Evolutionary conservation across 2,797 vertebrate genomes (phyloP), one percentile per base, ranked within the genome.

Genomic region (Acropternis orthonyx): DNA sequence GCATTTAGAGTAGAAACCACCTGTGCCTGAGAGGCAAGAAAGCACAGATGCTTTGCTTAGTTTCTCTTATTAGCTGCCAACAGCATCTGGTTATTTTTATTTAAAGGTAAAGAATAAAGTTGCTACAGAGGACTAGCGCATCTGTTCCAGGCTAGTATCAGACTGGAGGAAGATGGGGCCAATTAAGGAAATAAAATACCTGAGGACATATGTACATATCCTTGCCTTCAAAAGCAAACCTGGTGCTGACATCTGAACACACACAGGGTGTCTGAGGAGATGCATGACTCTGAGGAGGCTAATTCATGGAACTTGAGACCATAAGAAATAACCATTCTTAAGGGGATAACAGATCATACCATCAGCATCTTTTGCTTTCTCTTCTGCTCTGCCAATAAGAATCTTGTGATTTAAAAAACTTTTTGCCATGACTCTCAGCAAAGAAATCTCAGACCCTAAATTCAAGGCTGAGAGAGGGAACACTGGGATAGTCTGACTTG

Each of bases 71-170:
- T 34, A 67, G 65, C 28, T 89, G 85, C 85, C 73, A 89, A 62
- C 22, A 89, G 34, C 75, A 93, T 61, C 75, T 93, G 91, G 72
- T 82, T 94, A 63, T 56, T 95, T 83, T 88, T 48, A 62, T 69
- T 58, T 77, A 59, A 91, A 91, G 52, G 39, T 62, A 63, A 85
- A 93, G 44, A 86, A 90, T 49, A 30, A 86, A 84, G 66, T 52
- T 87, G 28, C 51, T 93, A 67, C 16, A 91, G 37, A 77, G 14
- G 34, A 71, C 37, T 72, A 90, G 37, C 8, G 5, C 54, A 90
- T 89, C 66, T 93, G 82, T 78, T 88, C 28, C 76, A 88, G 83
- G 18, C 41, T 56, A 80, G 74, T 52, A 91, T 83, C 68, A 89
- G 34, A 52, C 23, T 37, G 63, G 8, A 79, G 44, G 52, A 89